These are phyloP conservation scores for Xenus cinereus DNA, from an alignment of 2,113 vertebrate species.

Conservation along the genomic window DNA sequence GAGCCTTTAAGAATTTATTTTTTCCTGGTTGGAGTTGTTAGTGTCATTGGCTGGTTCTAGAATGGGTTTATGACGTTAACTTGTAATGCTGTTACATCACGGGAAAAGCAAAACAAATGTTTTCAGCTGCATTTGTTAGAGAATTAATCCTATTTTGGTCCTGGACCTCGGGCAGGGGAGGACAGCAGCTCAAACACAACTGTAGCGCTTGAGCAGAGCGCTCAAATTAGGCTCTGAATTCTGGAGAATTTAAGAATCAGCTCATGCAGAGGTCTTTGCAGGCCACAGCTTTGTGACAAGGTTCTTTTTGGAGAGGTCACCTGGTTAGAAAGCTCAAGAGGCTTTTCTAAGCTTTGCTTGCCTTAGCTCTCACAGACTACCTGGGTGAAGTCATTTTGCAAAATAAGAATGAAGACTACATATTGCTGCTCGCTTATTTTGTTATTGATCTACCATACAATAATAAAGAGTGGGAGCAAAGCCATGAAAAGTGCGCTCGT, in stretches of 20 bases:
- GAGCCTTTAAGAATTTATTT: neutral
- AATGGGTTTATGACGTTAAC: neutral
- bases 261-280: neutral
- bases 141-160: neutral
- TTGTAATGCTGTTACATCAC: neutral
- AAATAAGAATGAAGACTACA: neutral
- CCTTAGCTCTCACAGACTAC: neutral
- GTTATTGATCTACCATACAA: neutral
- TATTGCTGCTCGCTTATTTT: accelerated
- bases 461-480: neutral
- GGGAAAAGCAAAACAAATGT: neutral
- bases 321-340: neutral
- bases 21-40: neutral
- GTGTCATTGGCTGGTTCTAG: neutral
- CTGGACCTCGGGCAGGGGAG: neutral
- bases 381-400: neutral
- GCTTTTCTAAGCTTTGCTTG: neutral
- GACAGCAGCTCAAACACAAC: neutral
- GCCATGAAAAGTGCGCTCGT: neutral
- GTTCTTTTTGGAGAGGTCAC: neutral
- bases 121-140: neutral
- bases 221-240: neutral
- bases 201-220: neutral
- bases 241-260: neutral
- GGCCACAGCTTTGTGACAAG: neutral